Evolutionary conservation across 2,888 invertebrate species (phyloP), one percentile per base, ranked within the genome.

Genomic region (Epirrhoe alternata): DNA sequence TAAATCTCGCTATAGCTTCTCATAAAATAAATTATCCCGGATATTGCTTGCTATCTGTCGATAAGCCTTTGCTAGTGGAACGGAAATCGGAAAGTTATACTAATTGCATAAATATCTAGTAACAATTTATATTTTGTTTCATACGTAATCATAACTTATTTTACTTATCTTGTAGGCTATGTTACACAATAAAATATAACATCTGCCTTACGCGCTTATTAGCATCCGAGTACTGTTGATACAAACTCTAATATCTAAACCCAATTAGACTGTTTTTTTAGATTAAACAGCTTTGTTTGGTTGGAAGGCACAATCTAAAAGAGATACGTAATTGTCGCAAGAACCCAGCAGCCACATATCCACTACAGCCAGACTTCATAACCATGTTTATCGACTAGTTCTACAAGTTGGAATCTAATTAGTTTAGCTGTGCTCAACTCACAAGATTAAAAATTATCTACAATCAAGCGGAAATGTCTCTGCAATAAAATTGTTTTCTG

Each of bases 401-500:
- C 74, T 71, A 81, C 83, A 77, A 77, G 79, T 78, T 79, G 77
- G 82, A 85, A 83, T 88, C 85, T 87, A 84, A 87, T 86, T 86
- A 84, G 86, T 88, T 86, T 87, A 86, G 77, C 80, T 71, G 76
- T 72, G 79, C 77, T 76, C 81, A 79, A 74, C 74, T 81, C 80
- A 77, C 79, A 76, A 82, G 81, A 85, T 86, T 82, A 83, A 86
- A 86, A 83, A 85, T 83, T 84, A 87, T 86, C 82, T 84, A 66
- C 74, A 78, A 81, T 84, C 77, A 79, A 86, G 80, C 87, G 87
- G 87, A 89, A 88, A 88, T 85, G 86, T 84, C 84, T 79, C 73
- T 79, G 84, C 82, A 85, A 86, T 88, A 87, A 88, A 87, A 86
- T 81, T 77, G 80, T 85, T 84, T 85, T 84, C 82, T 85, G 81